Conservation (phyloP, 2,888 invertebrate genomes). For the Cerastis leucographa region DNA sequence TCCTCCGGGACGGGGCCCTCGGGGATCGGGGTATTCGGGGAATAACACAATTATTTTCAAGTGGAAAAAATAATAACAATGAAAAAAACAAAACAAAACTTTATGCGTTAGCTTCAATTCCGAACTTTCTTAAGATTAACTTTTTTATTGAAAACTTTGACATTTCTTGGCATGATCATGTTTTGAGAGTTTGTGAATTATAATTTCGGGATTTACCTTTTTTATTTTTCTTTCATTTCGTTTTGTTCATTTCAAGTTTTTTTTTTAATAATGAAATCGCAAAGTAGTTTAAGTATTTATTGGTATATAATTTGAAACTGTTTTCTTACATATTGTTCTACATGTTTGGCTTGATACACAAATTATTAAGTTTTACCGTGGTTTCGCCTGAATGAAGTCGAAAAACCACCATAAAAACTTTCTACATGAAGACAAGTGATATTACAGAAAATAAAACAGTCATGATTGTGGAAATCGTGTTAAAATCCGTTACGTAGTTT, state of each 20-base stretch:
- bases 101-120: slow-evolving; percentile 8
- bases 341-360: not conserved
- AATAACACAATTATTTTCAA: not conserved
- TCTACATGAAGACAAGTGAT: not conserved
- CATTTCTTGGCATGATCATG: slow-evolving; percentile 38
- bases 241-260: slow-evolving; percentile 8
- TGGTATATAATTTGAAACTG: not conserved
- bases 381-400: not conserved
- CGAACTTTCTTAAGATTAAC: slow-evolving; percentile 20
- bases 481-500: not conserved
- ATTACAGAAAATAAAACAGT: too few relatives aligned
- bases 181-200: slow-evolving; percentile 41
- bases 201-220: slow-evolving; percentile 29
- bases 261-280: not conserved
- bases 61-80: not conserved
- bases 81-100: slow-evolving; percentile 9
- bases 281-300: not conserved
- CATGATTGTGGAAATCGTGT: not conserved
- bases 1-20: too few relatives aligned
- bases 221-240: slow-evolving; percentile 15
- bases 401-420: not conserved
- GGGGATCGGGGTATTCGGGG: too few relatives aligned
- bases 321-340: not conserved
- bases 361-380: not conserved
- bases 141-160: slow-evolving; percentile 34